Evolutionary conservation across 2,888 invertebrate genomes (phyloP).

Genomic region (Teleiodes luculella): DNA sequence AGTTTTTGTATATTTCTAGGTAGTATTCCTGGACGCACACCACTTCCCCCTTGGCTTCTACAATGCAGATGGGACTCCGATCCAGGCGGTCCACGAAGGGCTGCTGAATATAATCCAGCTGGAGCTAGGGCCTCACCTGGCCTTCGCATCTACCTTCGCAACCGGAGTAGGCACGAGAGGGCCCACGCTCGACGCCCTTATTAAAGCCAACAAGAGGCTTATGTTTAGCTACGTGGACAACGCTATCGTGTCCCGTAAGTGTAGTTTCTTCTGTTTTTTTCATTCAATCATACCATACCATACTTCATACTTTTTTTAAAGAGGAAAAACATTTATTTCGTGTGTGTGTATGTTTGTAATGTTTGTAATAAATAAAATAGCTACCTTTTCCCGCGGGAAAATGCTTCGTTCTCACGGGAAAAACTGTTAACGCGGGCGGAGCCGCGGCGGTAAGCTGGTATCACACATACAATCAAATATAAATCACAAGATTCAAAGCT

Average conservation of each 20-base stretch:
- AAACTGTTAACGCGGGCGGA: too few relatives aligned
- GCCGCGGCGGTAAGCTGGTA: too few relatives aligned
- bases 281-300: too few relatives aligned
- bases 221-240: conserved; percentile 78
- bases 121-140: conserved; percentile 77
- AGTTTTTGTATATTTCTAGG: conserved; percentile 41
- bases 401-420: too few relatives aligned
- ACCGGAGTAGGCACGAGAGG: conserved; percentile 58
- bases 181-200: conserved; percentile 68
- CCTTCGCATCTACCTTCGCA: conserved; percentile 59
- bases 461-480: too few relatives aligned
- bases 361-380: too few relatives aligned
- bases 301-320: too few relatives aligned
- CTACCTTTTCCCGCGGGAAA: too few relatives aligned
- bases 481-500: too few relatives aligned
- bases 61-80: conserved; percentile 59
- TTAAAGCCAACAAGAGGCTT: conserved; percentile 67
- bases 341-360: too few relatives aligned
- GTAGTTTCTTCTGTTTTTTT: too few relatives aligned
- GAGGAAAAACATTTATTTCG: too few relatives aligned
- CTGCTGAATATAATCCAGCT: conserved; percentile 75
- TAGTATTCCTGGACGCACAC: conserved; percentile 89
- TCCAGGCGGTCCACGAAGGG: conserved; percentile 71
- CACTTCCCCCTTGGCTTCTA: conserved; percentile 86
- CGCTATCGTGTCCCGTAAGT: conserved; percentile 54